Percentiles rank a stretch among this genome's conserved stretches.
These are phyloP conservation scores for Polylopha cassiicola DNA, from an alignment of 2,888 invertebrate species.

Conservation along the genomic window DNA sequence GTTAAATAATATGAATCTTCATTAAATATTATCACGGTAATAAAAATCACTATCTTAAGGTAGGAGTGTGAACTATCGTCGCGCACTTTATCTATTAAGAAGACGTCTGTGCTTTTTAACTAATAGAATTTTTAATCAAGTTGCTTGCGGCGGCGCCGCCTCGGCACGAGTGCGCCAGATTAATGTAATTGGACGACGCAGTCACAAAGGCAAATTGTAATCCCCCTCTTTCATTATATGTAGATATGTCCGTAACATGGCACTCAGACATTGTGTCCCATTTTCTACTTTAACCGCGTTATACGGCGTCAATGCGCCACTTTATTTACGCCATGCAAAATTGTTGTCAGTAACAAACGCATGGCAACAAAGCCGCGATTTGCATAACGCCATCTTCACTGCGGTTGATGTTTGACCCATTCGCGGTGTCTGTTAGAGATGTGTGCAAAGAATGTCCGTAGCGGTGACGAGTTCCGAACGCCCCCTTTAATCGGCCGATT, in stretches of 20 bases:
- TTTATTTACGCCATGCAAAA: slow-evolving; percentile 41
- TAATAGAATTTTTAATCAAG: slow-evolving; percentile 77
- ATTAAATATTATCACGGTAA: not conserved
- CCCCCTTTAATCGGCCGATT: slow-evolving; percentile 72
- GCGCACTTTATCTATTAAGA: slow-evolving; percentile 70
- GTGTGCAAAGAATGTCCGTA: slow-evolving; percentile 44
- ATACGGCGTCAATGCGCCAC: slow-evolving; percentile 36
- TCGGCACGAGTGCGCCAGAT: slow-evolving; percentile 63
- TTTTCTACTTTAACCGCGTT: slow-evolving; percentile 46
- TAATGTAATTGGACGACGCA: slow-evolving; percentile 75
- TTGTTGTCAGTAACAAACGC: slow-evolving; percentile 53
- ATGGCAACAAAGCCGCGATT: slow-evolving; percentile 50
- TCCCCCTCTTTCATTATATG: slow-evolving; percentile 67
- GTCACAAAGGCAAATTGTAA: slow-evolving; percentile 77
- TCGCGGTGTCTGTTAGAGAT: slow-evolving; percentile 39
- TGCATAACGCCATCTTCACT: slow-evolving; percentile 57
- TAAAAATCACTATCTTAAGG: slow-evolving; percentile 2
- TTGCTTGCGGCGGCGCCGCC: slow-evolving; percentile 62
- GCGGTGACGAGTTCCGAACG: slow-evolving; percentile 47
- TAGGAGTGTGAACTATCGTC: slow-evolving; percentile 41
- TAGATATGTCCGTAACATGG: slow-evolving; percentile 54
- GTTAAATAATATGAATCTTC: not conserved
- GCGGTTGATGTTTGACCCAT: slow-evolving; percentile 51
- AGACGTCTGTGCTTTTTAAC: slow-evolving; percentile 70
- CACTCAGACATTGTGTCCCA: slow-evolving; percentile 57